A percentile compares a stretch with the other conserved stretches of the same genome.
Conservation (phyloP, 2,113 vertebrate species). For the Pelusios castaneus region DNA sequence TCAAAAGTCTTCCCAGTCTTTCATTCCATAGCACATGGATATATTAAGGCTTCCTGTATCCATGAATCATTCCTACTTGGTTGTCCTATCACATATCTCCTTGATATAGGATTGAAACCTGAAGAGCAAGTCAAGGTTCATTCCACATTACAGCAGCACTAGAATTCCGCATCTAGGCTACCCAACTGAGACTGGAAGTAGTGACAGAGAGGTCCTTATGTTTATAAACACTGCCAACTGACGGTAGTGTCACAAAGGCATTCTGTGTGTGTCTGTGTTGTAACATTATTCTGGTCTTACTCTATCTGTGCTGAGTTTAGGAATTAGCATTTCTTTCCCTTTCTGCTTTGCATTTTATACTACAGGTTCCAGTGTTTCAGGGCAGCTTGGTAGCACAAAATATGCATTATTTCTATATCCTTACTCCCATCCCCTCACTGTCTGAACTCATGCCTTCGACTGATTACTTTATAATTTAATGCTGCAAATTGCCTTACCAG, state of each 20-base stretch:
- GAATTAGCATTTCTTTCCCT: background rate
- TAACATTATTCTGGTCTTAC: background rate
- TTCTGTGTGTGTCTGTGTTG: background rate
- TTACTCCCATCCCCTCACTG: background rate
- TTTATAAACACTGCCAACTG: background rate
- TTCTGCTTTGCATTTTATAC: background rate
- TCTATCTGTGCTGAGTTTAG: background rate
- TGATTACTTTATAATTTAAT: conserved; percentile 55
- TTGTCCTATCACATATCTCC: background rate
- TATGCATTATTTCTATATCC: conserved; percentile 5
- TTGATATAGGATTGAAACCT: background rate
- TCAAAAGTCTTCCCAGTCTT: background rate
- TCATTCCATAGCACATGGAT: background rate
- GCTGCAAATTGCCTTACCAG: conserved; percentile 4
- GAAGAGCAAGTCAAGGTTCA: background rate
- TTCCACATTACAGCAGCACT: background rate
- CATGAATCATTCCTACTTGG: background rate
- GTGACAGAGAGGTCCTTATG: background rate
- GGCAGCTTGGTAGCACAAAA: background rate
- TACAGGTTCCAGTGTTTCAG: background rate
- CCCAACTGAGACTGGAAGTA: fast-evolving
- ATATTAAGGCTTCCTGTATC: background rate
- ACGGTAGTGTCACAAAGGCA: background rate
- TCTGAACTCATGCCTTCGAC: conserved; percentile 42
- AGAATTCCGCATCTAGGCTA: background rate